Base-by-base conservation (phyloP, 2,888 invertebrate genomes). In the Cataglyphis albicans region DNA sequence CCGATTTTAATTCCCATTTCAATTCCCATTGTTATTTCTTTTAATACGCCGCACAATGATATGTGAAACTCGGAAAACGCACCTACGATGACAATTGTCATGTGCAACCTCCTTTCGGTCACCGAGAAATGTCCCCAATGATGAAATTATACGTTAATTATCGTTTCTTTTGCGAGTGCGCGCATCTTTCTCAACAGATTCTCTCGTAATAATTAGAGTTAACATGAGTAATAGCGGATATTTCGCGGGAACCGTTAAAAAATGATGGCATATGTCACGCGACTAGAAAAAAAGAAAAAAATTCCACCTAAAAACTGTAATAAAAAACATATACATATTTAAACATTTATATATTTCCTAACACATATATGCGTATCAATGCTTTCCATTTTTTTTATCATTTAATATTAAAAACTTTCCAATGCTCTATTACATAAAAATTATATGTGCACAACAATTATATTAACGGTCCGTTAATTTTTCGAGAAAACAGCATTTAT, bases 11-110 rank as follows among this genome's bases (percentile, higher is more conserved):
- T 29, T 25, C 1, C 25, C 81, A 88, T 84, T 70, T 76, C 61
- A 72, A 32, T 1, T 7, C 3, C 29, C 76, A 32, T 70, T 81
- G 73, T 86, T 88, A 85, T 88, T 81, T 85, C 88, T 82, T 18
- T 48, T 48, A 48, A 85, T 81, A 74, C 76, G 41, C 48, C 67
- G 61, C 57, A 12, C 48, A 63, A 44, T 59, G 64, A 81, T 61
- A 67, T 73, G 76, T 57, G 76, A 67, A 73, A 52, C 7, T 38
- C 25, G 12, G 29, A 7, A 65, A 63, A 44, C 21, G 21, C n/a
- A 32, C 44, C 10, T 75, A 38, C 61, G 18, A 48, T 48, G 84
- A 86, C 82, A 83, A 88, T 88, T 86, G 80, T 84, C 67, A 38
- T 73, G 12, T 44, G 73, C 63, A 59, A 65, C 70, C 63, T 57